A percentile compares a stretch with the other conserved stretches of the same genome.
Conservation (phyloP, 2,797 vertebrate species). For the Hemitrygon akajei region DNA sequence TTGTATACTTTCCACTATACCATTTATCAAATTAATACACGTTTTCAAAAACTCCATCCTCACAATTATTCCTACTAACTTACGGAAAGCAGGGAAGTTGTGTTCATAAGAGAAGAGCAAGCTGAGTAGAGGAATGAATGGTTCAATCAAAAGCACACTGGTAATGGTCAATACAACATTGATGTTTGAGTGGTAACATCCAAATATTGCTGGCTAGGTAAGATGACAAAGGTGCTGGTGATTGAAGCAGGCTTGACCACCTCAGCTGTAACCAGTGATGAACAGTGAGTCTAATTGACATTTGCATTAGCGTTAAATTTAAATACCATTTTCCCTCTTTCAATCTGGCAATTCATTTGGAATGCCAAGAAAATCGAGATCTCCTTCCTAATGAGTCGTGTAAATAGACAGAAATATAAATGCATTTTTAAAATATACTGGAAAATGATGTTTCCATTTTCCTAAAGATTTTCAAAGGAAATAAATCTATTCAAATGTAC, state of each 20-base stretch:
- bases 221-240: constrained; percentile 49
- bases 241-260: constrained; percentile 54
- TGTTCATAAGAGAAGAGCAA: not conserved
- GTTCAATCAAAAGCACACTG: constrained; percentile 20
- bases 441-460: not conserved
- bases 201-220: constrained; percentile 44
- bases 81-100: not conserved
- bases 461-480: not conserved
- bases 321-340: constrained; percentile 84
- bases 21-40: constrained; percentile 27
- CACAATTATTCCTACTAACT: constrained; percentile 13
- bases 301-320: constrained; percentile 90
- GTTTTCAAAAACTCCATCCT: not conserved
- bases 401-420: constrained; percentile 28
- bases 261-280: constrained; percentile 68
- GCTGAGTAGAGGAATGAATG: not conserved
- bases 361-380: constrained; percentile 46
- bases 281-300: constrained; percentile 77
- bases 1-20: not conserved
- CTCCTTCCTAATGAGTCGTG: constrained; percentile 2
- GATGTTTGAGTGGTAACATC: constrained; percentile 10
- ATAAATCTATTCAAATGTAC: not conserved
- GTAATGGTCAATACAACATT: constrained; percentile 20
- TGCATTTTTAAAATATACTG: constrained; percentile 1
- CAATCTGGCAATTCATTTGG: constrained; percentile 78